These are phyloP conservation scores for Anaspis maculata DNA, from an alignment of 2,888 invertebrate genomes.

Conservation along the genomic window DNA sequence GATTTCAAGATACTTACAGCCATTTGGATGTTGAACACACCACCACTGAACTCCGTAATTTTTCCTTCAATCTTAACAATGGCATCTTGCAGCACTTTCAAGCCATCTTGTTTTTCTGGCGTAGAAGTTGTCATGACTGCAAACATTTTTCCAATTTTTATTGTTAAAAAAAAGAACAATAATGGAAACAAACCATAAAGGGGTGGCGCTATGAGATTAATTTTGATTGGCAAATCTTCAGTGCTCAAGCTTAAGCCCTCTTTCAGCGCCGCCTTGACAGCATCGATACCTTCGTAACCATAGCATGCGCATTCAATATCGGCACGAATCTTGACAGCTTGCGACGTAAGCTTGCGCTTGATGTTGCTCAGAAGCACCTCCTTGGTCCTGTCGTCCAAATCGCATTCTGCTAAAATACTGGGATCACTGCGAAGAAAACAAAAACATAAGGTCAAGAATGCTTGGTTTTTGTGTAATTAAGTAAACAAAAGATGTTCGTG, in stretches of 20 bases:
- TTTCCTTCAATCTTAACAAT: slow-evolving; percentile 79
- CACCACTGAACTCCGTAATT: slow-evolving; percentile 75
- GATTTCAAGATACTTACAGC: slow-evolving; percentile 41
- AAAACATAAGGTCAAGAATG: background rate
- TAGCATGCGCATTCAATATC: slow-evolving; percentile 93
- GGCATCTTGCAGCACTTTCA: slow-evolving; percentile 82
- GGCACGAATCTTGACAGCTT: slow-evolving; percentile 91
- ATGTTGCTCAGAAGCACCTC: slow-evolving; percentile 90
- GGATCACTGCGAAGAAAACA: slow-evolving; percentile 62
- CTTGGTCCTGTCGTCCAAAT: slow-evolving; percentile 85
- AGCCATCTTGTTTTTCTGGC: slow-evolving; percentile 88
- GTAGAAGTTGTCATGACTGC: slow-evolving; percentile 97
- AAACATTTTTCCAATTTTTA: too few species aligned
- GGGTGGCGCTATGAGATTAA: slow-evolving; percentile 97
- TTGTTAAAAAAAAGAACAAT: too few species aligned
- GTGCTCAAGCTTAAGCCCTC: slow-evolving; percentile 87
- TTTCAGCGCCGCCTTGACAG: slow-evolving; percentile 87
- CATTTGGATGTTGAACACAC: slow-evolving; percentile 92
- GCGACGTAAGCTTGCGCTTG: slow-evolving; percentile 90
- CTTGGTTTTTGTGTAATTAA: too few species aligned
- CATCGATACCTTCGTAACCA: slow-evolving; percentile 97
- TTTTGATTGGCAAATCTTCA: slow-evolving; percentile 92
- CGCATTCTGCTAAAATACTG: slow-evolving; percentile 90
- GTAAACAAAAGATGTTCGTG: too few species aligned
- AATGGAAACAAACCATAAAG: too few species aligned